phyloP scores from a whole-genome alignment of 2,888 invertebrate genomes.

The Troilus luridus region DNA sequence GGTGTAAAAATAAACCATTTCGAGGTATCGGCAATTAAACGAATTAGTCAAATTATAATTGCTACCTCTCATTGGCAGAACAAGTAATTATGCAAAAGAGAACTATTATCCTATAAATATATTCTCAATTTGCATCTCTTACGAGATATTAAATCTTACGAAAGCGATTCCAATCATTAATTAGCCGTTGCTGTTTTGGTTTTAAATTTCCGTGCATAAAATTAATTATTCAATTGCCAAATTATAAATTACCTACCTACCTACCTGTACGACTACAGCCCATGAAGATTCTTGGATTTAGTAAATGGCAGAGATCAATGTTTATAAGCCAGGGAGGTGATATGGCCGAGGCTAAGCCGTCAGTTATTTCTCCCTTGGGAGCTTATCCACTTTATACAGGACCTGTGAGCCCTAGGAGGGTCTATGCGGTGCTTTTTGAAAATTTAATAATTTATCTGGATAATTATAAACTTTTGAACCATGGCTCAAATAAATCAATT shows the following conservation, averaged over 20 bases:
- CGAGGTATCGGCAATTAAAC: neutral
- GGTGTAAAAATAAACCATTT: neutral
- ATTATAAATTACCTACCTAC: neutral
- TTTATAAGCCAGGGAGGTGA: no score
- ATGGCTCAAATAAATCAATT: no score
- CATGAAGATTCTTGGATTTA: no score
- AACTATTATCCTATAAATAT: conserved; percentile 24
- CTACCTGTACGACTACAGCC: no score
- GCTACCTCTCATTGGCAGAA: neutral
- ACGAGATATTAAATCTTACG: neutral
- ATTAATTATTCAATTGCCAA: neutral
- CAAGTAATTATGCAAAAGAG: neutral
- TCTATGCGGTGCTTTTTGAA: no score
- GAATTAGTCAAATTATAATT: conserved; percentile 33
- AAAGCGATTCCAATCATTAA: neutral
- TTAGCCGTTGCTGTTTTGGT: neutral
- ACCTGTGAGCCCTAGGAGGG: no score
- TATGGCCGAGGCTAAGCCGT: no score
- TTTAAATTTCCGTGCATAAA: neutral
- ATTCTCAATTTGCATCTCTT: conserved; percentile 21
- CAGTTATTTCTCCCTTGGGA: no score
- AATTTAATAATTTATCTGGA: no score
- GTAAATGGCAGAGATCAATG: no score
- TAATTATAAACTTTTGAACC: no score
- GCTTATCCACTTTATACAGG: no score